A percentile compares a stretch with the other conserved stretches of the same genome.
Conservation (phyloP, 2,888 invertebrate species). For the Tinea trinotella region DNA sequence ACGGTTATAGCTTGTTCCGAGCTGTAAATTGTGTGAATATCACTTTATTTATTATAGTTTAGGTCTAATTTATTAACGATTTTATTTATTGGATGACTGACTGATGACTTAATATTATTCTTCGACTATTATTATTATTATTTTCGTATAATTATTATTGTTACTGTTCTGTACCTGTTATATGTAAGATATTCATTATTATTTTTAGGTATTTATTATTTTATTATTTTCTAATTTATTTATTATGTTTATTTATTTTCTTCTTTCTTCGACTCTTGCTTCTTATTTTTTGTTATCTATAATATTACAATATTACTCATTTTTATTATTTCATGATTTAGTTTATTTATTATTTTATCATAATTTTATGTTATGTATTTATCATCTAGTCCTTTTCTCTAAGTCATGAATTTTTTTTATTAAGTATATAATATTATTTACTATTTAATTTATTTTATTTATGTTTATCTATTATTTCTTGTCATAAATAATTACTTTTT, state of each 20-base stretch:
- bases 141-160: not conserved
- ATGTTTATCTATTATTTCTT: conserved; percentile 13
- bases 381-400: conserved; percentile 22
- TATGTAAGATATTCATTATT: conserved; percentile 8
- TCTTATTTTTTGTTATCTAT: conserved; percentile 8
- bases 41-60: conserved; percentile 53
- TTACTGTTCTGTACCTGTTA: conserved; percentile 4
- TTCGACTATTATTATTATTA: not conserved
- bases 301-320: conserved; percentile 1
- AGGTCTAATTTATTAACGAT: conserved; percentile 51
- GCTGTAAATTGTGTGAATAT: conserved; percentile 11
- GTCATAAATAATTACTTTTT: too few relatives aligned
- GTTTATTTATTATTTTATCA: conserved; percentile 14
- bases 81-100: conserved; percentile 46
- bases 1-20: conserved; percentile 6
- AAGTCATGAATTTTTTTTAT: conserved; percentile 18
- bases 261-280: conserved; percentile 22
- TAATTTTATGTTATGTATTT: conserved; percentile 8
- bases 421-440: conserved; percentile 8
- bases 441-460: conserved; percentile 16
- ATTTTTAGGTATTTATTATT: not conserved
- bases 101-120: conserved; percentile 25
- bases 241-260: conserved; percentile 10
- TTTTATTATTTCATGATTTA: conserved; percentile 15
- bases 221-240: not conserved